These are phyloP conservation scores for Protomyctophum bolini DNA, from an alignment of 2,113 vertebrate species.

Conservation along the genomic window DNA sequence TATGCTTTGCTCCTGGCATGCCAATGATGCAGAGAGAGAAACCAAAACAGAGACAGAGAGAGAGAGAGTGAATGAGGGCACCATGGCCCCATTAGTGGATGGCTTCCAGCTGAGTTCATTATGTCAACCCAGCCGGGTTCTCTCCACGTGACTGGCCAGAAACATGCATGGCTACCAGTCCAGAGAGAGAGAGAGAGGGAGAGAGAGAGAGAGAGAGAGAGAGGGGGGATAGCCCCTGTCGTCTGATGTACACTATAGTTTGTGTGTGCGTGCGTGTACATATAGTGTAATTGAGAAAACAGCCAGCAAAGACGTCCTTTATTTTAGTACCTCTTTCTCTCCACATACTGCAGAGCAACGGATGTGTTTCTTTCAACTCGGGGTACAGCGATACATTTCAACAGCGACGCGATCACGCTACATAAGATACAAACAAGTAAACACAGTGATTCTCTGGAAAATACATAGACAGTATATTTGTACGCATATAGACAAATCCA, in stretches of 20 bases:
- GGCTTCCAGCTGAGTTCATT: slow-evolving; percentile 68
- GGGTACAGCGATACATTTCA: too few relatives aligned
- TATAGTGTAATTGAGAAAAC: slow-evolving; percentile 8
- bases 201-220: neutral
- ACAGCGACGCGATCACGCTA: too few relatives aligned
- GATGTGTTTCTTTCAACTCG: too few relatives aligned
- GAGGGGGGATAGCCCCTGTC: neutral
- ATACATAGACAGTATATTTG: too few relatives aligned
- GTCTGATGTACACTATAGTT: neutral
- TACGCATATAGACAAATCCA: too few relatives aligned
- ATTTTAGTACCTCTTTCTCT: too few relatives aligned
- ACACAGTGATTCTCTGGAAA: too few relatives aligned
- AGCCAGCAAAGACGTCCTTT: too few relatives aligned
- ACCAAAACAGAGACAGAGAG: slow-evolving; percentile 4
- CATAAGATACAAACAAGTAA: too few relatives aligned
- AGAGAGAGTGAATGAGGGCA: slow-evolving; percentile 14
- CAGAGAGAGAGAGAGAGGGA: slow-evolving; percentile 12
- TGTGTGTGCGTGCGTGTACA: slow-evolving; percentile 9
- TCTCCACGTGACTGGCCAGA: slow-evolving; percentile 53
- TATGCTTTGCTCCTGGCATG: too few relatives aligned
- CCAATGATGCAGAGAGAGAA: neutral
- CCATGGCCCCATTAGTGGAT: slow-evolving; percentile 44
- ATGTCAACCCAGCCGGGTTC: slow-evolving; percentile 54
- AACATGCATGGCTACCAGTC: slow-evolving; percentile 46
- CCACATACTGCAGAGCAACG: too few relatives aligned